phyloP scores from a whole-genome alignment of 2,113 vertebrate genomes.

The Hepsetus odoe region DNA sequence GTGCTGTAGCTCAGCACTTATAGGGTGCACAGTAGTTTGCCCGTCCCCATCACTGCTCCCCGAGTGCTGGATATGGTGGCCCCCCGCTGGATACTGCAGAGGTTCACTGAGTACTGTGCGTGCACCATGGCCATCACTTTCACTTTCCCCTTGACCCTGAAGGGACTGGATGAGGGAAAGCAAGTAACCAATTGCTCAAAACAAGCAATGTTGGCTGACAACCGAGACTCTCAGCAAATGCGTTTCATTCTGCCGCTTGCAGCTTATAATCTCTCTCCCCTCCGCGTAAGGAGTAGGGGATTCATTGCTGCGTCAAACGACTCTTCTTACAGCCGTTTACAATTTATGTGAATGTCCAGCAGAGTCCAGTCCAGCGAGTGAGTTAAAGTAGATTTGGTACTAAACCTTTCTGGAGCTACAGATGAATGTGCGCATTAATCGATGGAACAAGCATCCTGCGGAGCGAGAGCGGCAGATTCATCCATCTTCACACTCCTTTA shows the following conservation, averaged over 20 bases:
- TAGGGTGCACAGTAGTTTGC: no score
- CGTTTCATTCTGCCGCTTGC: not conserved
- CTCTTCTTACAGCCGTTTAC: not conserved
- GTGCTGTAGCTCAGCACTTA: no score
- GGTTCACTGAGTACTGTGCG: no score
- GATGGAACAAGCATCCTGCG: not conserved
- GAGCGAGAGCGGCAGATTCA: not conserved
- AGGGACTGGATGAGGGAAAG: no score
- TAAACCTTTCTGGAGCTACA: constrained; percentile 19
- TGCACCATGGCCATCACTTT: no score
- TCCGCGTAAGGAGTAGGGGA: not conserved
- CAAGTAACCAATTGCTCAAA: not conserved
- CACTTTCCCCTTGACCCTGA: no score
- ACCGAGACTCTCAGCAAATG: not conserved
- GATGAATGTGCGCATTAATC: constrained; percentile 25
- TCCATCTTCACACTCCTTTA: not conserved
- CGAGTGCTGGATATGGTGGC: no score
- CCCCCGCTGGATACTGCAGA: no score
- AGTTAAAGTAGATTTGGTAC: constrained; percentile 28
- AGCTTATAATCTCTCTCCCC: not conserved
- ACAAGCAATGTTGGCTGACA: not conserved
- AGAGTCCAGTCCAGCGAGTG: constrained; percentile 21
- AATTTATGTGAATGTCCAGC: constrained; percentile 15
- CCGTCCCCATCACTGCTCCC: no score
- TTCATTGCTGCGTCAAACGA: not conserved